These are phyloP conservation scores for Moxostoma hubbsi DNA, from an alignment of 2,797 vertebrate species.

Conservation along the genomic window DNA sequence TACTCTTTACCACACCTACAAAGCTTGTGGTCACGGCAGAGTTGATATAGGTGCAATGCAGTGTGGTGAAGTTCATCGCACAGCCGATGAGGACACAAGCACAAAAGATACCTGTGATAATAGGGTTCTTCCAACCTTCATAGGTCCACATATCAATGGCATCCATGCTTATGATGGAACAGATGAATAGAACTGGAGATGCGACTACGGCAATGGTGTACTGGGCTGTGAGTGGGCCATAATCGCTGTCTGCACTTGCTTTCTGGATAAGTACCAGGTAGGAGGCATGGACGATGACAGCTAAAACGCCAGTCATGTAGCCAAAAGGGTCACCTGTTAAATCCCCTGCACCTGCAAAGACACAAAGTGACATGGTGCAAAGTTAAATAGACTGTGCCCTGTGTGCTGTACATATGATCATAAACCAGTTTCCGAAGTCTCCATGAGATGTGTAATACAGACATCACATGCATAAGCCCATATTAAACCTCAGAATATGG, in stretches of 20 bases:
- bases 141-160: conserved; percentile 90
- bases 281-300: conserved; percentile 92
- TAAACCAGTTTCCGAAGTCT: background rate
- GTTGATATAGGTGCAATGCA: conserved; percentile 99
- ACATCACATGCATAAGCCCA: background rate
- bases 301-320: conserved; percentile 91
- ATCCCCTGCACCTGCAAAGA: conserved; percentile 88
- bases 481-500: too few species aligned
- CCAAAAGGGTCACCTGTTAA: conserved; percentile 92
- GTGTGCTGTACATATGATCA: background rate
- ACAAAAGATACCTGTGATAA: conserved; percentile 87
- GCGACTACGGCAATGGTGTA: conserved; percentile 92
- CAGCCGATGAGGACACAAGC: conserved; percentile 90
- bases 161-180: conserved; percentile 90
- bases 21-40: conserved; percentile 99
- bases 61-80: conserved; percentile 98
- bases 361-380: background rate
- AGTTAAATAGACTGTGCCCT: background rate
- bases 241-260: conserved; percentile 85
- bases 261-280: conserved; percentile 98
- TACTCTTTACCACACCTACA: conserved; percentile 97
- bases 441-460: background rate
- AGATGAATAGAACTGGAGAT: conserved; percentile 84
- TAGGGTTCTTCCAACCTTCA: conserved; percentile 88
- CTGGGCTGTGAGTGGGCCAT: conserved; percentile 93